phyloP scores from a whole-genome alignment of 2,797 vertebrate genomes.

The Labroides dimidiatus region DNA sequence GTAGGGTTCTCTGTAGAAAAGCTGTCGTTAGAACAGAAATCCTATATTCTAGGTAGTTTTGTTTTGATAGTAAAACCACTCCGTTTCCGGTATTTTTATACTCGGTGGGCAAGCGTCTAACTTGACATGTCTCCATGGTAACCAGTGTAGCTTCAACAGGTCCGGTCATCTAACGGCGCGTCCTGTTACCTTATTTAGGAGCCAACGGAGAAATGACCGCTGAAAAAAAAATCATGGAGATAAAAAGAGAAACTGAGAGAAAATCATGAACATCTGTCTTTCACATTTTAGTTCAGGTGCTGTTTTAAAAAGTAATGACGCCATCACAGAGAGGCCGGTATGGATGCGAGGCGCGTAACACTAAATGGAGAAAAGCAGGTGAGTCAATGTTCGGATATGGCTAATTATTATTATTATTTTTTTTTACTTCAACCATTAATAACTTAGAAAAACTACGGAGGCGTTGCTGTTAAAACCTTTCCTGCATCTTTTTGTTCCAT shows the following conservation, averaged over 20 bases:
- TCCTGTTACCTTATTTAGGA: conserved; percentile 44
- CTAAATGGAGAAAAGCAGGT: conserved; percentile 78
- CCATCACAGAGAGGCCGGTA: conserved; percentile 70
- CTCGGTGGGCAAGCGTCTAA: rapidly evolving
- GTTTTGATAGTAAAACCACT: conserved; percentile 1
- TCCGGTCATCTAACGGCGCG: conserved; percentile 30
- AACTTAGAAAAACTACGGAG: not conserved
- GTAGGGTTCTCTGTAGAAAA: rapidly evolving
- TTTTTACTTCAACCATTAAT: not conserved
- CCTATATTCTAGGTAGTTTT: conserved; percentile 1
- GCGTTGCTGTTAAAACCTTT: not conserved
- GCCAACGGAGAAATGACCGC: conserved; percentile 8
- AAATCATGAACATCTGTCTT: not conserved
- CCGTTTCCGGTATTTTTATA: conserved; percentile 22
- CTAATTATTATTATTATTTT: not conserved
- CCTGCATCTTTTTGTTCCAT: not conserved
- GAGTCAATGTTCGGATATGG: conserved; percentile 36
- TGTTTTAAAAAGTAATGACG: conserved; percentile 63
- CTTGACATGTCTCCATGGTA: conserved; percentile 63
- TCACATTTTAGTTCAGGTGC: not conserved
- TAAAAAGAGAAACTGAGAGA: not conserved
- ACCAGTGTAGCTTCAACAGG: conserved; percentile 44
- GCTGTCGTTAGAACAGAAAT: too few species aligned
- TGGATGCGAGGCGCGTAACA: conserved; percentile 60
- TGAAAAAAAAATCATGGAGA: not conserved